These are phyloP conservation scores for Bothrops jararaca DNA, from an alignment of 2,113 vertebrate species.

Conservation along the genomic window DNA sequence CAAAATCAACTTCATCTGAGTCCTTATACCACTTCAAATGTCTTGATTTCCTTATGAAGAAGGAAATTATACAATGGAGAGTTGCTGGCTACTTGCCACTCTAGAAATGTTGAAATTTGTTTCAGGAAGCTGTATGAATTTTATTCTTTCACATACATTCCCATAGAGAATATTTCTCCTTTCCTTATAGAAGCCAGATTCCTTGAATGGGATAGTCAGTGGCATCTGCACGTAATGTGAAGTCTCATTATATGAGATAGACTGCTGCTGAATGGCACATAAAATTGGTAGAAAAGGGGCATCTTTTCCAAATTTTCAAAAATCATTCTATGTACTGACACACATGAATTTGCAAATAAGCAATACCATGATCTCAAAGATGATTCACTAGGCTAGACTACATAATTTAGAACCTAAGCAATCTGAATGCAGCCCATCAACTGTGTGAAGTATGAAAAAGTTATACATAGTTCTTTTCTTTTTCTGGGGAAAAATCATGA, in stretches of 20 bases:
- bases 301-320: neutral
- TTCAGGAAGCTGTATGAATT: neutral
- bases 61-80: neutral
- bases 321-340: neutral
- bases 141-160: neutral
- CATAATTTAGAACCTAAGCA: neutral
- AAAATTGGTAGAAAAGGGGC: neutral
- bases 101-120: neutral
- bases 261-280: neutral
- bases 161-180: neutral
- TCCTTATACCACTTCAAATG: neutral
- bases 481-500: neutral
- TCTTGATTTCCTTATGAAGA: neutral
- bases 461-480: neutral
- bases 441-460: neutral
- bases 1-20: neutral
- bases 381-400: neutral
- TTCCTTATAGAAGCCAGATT: neutral
- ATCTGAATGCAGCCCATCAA: neutral
- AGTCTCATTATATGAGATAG: neutral
- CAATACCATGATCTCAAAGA: neutral
- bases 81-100: neutral
- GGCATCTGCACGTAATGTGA: neutral
- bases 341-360: neutral
- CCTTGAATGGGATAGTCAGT: neutral